Evolutionary conservation across 2,888 invertebrate species (phyloP), one percentile per base, ranked within the genome.

Genomic region (Piscicola geometra): DNA sequence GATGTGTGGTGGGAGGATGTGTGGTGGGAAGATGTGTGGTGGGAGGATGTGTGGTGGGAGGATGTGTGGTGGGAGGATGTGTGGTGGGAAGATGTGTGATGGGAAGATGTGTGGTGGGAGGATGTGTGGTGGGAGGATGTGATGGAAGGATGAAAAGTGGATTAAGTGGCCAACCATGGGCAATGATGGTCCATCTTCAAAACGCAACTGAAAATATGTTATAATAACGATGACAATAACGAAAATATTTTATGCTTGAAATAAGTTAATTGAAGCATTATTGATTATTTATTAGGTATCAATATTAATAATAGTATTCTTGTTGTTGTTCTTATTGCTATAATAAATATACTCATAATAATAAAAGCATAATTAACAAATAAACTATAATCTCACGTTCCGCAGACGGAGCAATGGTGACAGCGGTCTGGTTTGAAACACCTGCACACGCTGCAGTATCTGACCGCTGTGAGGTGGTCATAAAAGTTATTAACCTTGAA

Each of bases 181-280:
- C 98, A 99, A 86, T 99, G 98, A 87, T 99, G 98, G 88, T 99
- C 98, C 94, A 97, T 96, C 88, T 97, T 97, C 79, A 95, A 89
- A 21, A 97, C 92, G 87, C 97, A 97, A 69, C 84, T 85, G 79
- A 67, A 82, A 82, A 75, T 47, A 73, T 74, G 21, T 47, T 47
- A 15, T 47, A 47, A 9, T 47, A n/a, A n/a, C n/a, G n/a, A n/a
- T n/a, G n/a, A n/a, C n/a, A n/a, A n/a, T n/a, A n/a, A n/a, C n/a
- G n/a, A n/a, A n/a, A n/a, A n/a, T n/a, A n/a, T n/a, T n/a, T n/a
- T n/a, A n/a, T n/a, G n/a, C n/a, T n/a, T n/a, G n/a, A n/a, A n/a
- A n/a, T n/a, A n/a, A n/a, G n/a, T n/a, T n/a, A n/a, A n/a, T n/a
- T n/a, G n/a, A n/a, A n/a, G n/a, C n/a, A n/a, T n/a, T n/a, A n/a